Evolutionary conservation across 2,797 vertebrate genomes (phyloP).

Genomic region (Coregonus ussuriensis): DNA sequence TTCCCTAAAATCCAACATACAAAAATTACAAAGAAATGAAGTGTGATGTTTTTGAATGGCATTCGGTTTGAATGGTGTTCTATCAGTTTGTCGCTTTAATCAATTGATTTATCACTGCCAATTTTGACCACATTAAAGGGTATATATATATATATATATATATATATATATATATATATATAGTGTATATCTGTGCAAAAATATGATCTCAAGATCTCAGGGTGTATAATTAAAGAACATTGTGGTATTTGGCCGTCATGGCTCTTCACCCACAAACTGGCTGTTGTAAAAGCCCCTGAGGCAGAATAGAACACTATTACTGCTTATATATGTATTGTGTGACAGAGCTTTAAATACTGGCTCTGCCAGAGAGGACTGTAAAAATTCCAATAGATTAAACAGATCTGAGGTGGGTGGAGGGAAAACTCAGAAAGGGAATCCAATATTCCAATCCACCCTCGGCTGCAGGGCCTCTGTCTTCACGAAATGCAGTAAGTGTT

Average conservation of each 20-base stretch:
- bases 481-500: conserved; percentile 59
- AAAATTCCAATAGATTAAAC: conserved; percentile 45
- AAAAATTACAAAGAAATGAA: background rate
- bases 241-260: conserved; percentile 21
- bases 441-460: conserved; percentile 13
- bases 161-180: background rate
- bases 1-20: conserved; percentile 13
- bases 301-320: conserved; percentile 38
- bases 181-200: background rate
- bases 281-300: conserved; percentile 31
- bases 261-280: conserved; percentile 19
- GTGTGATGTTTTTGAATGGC: background rate
- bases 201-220: background rate
- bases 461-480: conserved; percentile 33
- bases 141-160: background rate
- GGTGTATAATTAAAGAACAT: background rate
- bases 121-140: background rate
- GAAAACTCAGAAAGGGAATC: conserved; percentile 6
- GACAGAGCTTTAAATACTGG: conserved; percentile 43
- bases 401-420: conserved; percentile 18
- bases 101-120: background rate
- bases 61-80: background rate
- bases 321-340: conserved; percentile 46
- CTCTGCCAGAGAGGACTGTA: conserved; percentile 36
- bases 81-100: background rate